A percentile compares a stretch with the other conserved stretches of the same genome.
These are phyloP conservation scores for Pachycephus smyrnensis DNA, from an alignment of 2,888 invertebrate species.

Conservation along the genomic window DNA sequence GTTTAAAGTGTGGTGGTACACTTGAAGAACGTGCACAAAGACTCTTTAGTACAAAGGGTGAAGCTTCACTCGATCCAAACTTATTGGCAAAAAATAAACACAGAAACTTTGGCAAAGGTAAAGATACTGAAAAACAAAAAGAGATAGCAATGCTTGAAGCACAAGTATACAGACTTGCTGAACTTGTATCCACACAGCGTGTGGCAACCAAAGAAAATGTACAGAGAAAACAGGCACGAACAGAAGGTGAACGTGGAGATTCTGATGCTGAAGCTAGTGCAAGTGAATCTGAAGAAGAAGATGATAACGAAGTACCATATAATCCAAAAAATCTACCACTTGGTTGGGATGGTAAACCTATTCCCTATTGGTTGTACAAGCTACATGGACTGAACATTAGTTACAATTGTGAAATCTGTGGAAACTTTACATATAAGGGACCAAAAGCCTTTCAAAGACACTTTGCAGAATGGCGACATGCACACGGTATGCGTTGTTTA, in stretches of 20 bases:
- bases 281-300: conserved; percentile 83
- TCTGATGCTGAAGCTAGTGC: conserved; percentile 91
- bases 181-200: conserved; percentile 86
- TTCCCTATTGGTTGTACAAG: conserved; percentile 99
- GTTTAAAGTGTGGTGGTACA: conserved; percentile 98
- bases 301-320: conserved; percentile 96
- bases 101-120: conserved; percentile 74
- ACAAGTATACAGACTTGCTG: conserved; percentile 89
- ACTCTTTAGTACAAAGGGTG: conserved; percentile 95
- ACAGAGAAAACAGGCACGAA: conserved; percentile 96
- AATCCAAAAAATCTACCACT: conserved; percentile 99
- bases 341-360: conserved; percentile 98
- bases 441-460: conserved; percentile 99
- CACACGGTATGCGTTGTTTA: conserved; percentile 96
- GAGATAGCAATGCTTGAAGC: conserved; percentile 92
- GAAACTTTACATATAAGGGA: conserved; percentile 97
- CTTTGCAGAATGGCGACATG: conserved; percentile 93
- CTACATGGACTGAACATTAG: conserved; percentile 98
- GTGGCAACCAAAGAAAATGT: conserved; percentile 97
- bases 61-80: conserved; percentile 91
- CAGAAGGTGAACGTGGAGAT: conserved; percentile 92
- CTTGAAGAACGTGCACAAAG: conserved; percentile 97
- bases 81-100: conserved; percentile 91
- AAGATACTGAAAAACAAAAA: conserved; percentile 79
- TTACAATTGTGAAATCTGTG: conserved; percentile 99